Evolutionary conservation across 2,797 vertebrate species (phyloP).

Genomic region (Chloroceryle amazona): DNA sequence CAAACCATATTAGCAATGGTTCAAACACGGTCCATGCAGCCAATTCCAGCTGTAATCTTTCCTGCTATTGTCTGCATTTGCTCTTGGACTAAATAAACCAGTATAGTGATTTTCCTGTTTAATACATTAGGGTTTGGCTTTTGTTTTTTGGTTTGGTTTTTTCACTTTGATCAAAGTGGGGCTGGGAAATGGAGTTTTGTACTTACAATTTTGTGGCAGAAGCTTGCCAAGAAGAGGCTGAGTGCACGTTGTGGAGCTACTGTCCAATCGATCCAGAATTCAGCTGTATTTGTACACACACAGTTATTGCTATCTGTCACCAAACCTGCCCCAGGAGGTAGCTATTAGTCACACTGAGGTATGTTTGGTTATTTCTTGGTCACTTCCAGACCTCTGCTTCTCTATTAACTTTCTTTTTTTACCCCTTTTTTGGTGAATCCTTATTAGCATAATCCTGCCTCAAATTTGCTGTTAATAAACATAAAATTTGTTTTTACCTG

Average conservation of each 20-base stretch:
- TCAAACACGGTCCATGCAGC: background rate
- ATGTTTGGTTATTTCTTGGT: background rate
- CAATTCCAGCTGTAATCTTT: background rate
- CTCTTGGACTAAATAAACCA: background rate
- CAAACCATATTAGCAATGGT: background rate
- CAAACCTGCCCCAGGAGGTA: background rate
- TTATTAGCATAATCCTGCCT: background rate
- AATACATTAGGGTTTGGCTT: background rate
- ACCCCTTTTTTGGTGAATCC: background rate
- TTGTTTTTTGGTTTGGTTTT: background rate
- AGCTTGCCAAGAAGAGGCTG: background rate
- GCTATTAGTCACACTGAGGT: background rate
- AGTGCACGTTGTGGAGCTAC: accelerated
- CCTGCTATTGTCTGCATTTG: background rate
- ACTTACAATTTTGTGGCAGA: background rate
- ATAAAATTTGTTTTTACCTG: background rate
- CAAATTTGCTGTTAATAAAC: background rate
- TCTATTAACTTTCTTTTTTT: accelerated
- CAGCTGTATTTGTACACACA: background rate
- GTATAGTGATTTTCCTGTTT: background rate
- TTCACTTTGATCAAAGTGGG: background rate
- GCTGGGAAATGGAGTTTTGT: background rate
- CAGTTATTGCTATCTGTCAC: background rate
- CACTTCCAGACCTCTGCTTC: background rate
- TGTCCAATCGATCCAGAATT: background rate